phyloP scores from a whole-genome alignment of 2,797 vertebrate genomes.

The Etheostoma nigrum region DNA sequence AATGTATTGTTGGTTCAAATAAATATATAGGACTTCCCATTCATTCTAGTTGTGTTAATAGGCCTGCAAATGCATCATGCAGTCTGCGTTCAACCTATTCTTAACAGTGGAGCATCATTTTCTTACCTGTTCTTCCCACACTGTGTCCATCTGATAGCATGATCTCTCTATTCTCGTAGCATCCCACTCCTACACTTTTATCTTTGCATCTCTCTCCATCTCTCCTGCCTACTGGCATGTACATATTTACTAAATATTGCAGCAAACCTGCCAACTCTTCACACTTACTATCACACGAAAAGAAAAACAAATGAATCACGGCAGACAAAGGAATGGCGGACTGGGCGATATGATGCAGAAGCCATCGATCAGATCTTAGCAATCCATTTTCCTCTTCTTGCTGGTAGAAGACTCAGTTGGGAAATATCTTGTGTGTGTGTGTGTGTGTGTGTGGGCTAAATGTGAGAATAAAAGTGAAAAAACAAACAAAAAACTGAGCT shows the following conservation, averaged over 20 bases:
- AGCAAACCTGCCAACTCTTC: conserved; percentile 73
- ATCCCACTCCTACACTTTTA: conserved; percentile 65
- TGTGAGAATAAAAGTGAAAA: conserved; percentile 22
- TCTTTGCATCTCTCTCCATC: conserved; percentile 59
- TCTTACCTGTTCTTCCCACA: conserved; percentile 73
- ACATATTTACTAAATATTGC: conserved; percentile 65
- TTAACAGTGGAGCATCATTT: conserved; percentile 60
- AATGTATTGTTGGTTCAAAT: neutral
- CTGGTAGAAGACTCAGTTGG: conserved; percentile 67
- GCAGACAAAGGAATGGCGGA: conserved; percentile 61
- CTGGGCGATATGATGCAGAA: conserved; percentile 65
- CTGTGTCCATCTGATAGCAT: conserved; percentile 55
- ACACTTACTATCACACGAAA: conserved; percentile 51
- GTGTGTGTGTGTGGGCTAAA: conserved; percentile 6
- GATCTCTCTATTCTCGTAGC: conserved; percentile 68
- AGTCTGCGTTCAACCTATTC: conserved; percentile 50
- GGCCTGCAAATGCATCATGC: conserved; percentile 23
- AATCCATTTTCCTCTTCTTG: conserved; percentile 76
- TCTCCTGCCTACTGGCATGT: conserved; percentile 60
- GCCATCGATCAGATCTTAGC: conserved; percentile 72
- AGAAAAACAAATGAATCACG: conserved; percentile 69
- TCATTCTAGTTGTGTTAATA: neutral
- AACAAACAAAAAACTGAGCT: conserved; percentile 32
- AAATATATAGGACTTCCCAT: neutral
- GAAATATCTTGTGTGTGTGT: conserved; percentile 39